Base-by-base conservation (phyloP, 2,797 vertebrate genomes). In the Siniperca scherzeri region DNA sequence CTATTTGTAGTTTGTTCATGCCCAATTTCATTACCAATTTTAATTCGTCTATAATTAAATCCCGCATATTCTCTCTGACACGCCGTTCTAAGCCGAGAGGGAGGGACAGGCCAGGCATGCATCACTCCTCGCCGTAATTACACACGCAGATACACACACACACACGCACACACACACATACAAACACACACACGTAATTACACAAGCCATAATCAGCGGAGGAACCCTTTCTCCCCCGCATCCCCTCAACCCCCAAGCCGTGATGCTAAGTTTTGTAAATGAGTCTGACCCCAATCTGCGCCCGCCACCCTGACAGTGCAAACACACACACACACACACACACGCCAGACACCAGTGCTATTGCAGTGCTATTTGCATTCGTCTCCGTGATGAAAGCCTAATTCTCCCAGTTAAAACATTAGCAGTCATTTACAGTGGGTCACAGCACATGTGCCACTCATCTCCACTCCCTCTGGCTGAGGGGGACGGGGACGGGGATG, bases 231-330 rank as follows among this genome's bases (percentile, higher is more conserved):
- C 97, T 97, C 96, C 96, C 96, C 95, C 95, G 96, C 97, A 92
- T 91, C 92, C 91, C 92, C 91, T 91, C 91, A 88, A 89, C 92
- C 92, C 97, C 95, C 97, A 85, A 98, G 97, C 97, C 96, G 96
- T 95, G 97, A 97, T 98, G 97, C 97, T 98, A 97, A 97, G 97
- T 97, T 98, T 98, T 98, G 98, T 98, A 99, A 99, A 99, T 99
- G 97, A 99, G 98, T 98, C 97, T 99, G 98, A 99, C 98, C 98
- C 98, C 98, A 99, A 99, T 99, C 99, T 99, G 97, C 96, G 97
- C 96, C 97, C 95, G 97, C 97, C 98, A 98, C 96, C 92, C 96
- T 95, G 96, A 97, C 95, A 91, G 90, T 87, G 83, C 92, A 89
- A 90, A 92, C 92, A 91, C 93, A 90, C 88, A 77, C 81, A 85